A percentile compares a stretch with the other conserved stretches of the same genome.
These are phyloP conservation scores for Heliconius hortense DNA, from an alignment of 2,888 invertebrate species.

Conservation along the genomic window DNA sequence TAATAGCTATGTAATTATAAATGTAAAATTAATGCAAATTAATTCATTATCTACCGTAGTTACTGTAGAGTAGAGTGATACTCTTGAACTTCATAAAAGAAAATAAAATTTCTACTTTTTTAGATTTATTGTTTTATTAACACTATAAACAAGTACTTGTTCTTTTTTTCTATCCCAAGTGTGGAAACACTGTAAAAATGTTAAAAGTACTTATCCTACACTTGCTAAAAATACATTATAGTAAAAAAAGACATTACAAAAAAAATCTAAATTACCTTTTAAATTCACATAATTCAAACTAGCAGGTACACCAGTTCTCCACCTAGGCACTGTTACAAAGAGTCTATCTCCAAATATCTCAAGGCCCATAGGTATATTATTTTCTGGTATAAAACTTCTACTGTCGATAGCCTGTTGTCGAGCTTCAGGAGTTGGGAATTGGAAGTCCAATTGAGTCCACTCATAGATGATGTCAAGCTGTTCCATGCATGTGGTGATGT, in stretches of 20 bases:
- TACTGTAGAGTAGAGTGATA: neutral
- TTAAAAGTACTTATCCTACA: too few relatives aligned
- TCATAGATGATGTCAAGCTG: slow-evolving; percentile 86
- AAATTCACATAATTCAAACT: slow-evolving; percentile 87
- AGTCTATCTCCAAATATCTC: slow-evolving; percentile 86
- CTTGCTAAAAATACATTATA: neutral
- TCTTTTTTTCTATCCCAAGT: neutral
- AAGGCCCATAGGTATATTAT: slow-evolving; percentile 88
- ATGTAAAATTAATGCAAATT: neutral
- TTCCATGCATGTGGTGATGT: slow-evolving; percentile 79
- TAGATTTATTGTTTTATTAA: neutral
- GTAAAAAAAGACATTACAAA: neutral
- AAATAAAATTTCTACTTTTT: neutral
- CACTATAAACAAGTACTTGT: neutral
- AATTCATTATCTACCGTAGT: neutral
- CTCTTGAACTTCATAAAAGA: neutral
- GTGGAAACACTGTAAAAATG: neutral
- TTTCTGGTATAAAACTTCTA: slow-evolving; percentile 84
- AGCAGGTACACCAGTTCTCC: slow-evolving; percentile 88
- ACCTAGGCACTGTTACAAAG: slow-evolving; percentile 88
- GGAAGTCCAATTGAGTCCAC: slow-evolving; percentile 88
- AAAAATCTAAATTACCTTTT: slow-evolving; percentile 76
- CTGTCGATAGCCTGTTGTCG: slow-evolving; percentile 82
- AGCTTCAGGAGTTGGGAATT: slow-evolving; percentile 81
- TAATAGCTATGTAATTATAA: too few relatives aligned